Evolutionary conservation across 2,888 invertebrate species (phyloP), one percentile per base, ranked within the genome.

Genomic region (Boloria euphrosyne): DNA sequence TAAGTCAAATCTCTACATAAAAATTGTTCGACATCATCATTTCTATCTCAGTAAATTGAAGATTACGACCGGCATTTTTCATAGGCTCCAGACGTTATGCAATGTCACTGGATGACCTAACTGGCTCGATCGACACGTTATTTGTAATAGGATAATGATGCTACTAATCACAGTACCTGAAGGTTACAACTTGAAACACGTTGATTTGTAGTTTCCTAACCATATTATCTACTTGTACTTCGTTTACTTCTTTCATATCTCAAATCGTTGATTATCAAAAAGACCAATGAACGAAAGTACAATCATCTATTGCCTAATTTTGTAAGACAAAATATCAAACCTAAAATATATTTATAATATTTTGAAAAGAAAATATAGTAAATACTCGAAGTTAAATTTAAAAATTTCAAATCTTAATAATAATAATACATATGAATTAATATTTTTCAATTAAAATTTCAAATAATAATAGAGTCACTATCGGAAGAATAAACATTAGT

Each of bases 131-230:
- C 66, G 67, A 69, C 67, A 69, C 60, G 62, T 50, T 54, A 64
- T 55, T 71, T 73, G 72, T 79, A 84, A 83, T 78, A 74, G 81
- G 77, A 82, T 82, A 83, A 84, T 81, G 68, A 78, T 65, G 72
- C 73, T 59, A 73, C 74, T 76, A 76, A 76, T 74, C 73, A 75
- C 70, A 62, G 63, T 54, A 64, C 68, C 57, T 71, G 74, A 75
- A 75, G 76, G 76, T 61, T 69, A 64, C 65, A 68, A 65, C 61
- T 55, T 46, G 67, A 65, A 69, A 65, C 27, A 49, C 59, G 67
- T 66, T 65, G 59, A 67, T 67, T 67, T 65, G 57, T 59, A 47
- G 58, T 57, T 52, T 62, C 51, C 62, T 59, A 59, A 59, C 59
- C 10, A 46, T 46, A 57, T 67, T 67, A 59, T 38, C 27, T 44